Conservation (phyloP, 2,113 vertebrate genomes). For the Saguinus imperator region DNA sequence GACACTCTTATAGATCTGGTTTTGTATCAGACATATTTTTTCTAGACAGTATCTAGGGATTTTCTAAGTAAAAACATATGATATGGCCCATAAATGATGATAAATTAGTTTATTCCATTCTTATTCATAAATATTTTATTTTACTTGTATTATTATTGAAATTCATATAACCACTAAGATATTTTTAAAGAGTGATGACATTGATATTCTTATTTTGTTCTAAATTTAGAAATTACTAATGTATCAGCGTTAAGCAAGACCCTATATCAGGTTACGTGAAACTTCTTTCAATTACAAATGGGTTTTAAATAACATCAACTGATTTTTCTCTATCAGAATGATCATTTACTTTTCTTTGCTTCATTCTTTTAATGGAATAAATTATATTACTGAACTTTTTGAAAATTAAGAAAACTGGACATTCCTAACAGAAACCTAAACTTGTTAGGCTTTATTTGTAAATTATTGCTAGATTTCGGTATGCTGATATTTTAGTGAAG, state of each 20-base stretch:
- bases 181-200: neutral
- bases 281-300: neutral
- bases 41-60: neutral
- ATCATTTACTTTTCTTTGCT: neutral
- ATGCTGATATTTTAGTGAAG: neutral
- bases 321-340: neutral
- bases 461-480: neutral
- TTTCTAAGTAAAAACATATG: neutral
- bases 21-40: neutral
- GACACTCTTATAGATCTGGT: neutral
- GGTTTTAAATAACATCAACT: neutral
- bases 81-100: neutral
- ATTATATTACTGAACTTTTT: neutral
- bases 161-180: neutral
- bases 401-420: neutral
- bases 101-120: neutral
- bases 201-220: neutral
- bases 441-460: neutral
- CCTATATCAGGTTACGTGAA: neutral
- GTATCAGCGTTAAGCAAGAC: neutral
- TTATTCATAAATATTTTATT: neutral
- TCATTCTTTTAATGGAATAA: neutral
- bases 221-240: neutral
- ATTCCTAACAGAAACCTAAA: neutral
- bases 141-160: slow-evolving; percentile 20